Evolutionary conservation across 2,113 vertebrate genomes (phyloP).

Genomic region (Osmerus mordax): DNA sequence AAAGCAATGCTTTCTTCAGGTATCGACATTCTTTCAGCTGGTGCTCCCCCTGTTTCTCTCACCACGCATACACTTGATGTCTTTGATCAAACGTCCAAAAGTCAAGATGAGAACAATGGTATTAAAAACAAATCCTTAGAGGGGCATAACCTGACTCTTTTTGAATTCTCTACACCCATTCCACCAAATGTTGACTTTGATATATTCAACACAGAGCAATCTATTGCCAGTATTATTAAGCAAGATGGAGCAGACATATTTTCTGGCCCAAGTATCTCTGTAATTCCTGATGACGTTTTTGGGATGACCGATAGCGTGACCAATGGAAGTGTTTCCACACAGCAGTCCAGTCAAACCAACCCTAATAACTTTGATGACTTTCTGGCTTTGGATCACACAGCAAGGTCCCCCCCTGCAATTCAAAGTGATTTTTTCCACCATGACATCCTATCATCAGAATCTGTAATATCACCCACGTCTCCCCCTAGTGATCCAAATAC

Average conservation of each 20-base stretch:
- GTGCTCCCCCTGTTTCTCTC: slow-evolving; percentile 17
- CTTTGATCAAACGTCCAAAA: slow-evolving; percentile 5
- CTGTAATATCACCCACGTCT: slow-evolving; percentile 18
- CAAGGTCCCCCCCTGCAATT: neutral
- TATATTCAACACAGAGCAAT: slow-evolving; percentile 53
- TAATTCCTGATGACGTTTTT: slow-evolving; percentile 52
- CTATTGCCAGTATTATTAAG: slow-evolving; percentile 4
- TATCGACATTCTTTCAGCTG: slow-evolving; percentile 13
- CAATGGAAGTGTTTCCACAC: slow-evolving; percentile 18
- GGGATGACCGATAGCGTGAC: slow-evolving; percentile 17
- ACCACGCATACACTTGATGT: slow-evolving; percentile 16
- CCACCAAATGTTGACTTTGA: slow-evolving; percentile 44
- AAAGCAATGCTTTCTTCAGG: slow-evolving; percentile 5
- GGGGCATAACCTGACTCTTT: slow-evolving; percentile 18
- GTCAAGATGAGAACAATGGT: slow-evolving; percentile 17
- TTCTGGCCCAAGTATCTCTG: slow-evolving; percentile 11
- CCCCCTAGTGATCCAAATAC: slow-evolving; percentile 12
- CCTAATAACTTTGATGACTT: slow-evolving; percentile 39
- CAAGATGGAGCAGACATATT: slow-evolving; percentile 18
- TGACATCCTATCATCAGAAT: slow-evolving; percentile 48
- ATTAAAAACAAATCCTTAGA: slow-evolving; percentile 9
- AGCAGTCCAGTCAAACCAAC: slow-evolving; percentile 4
- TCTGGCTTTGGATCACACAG: slow-evolving; percentile 31
- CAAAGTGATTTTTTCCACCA: slow-evolving; percentile 43
- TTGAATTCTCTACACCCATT: slow-evolving; percentile 9